phyloP scores from a whole-genome alignment of 2,797 vertebrate species.

The Zenarchopterus dispar region DNA sequence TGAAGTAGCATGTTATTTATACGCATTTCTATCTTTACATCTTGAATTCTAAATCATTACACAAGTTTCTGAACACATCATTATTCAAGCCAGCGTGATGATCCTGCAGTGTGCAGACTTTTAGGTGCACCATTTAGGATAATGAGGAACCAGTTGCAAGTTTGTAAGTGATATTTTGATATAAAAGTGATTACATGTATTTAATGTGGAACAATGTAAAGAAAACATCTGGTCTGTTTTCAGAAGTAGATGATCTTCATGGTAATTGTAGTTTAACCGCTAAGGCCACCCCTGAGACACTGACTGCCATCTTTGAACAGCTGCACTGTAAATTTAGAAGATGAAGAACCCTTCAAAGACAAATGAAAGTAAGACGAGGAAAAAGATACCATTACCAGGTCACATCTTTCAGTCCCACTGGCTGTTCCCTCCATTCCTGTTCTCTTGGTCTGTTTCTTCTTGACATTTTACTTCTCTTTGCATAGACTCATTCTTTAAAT shows the following conservation, averaged over 20 bases:
- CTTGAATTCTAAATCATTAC: not conserved
- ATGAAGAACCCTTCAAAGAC: not conserved
- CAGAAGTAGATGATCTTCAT: not conserved
- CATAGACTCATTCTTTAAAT: no score
- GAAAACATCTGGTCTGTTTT: not conserved
- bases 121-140: not conserved
- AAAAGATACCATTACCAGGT: not conserved
- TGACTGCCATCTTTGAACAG: not conserved
- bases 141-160: not conserved
- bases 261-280: not conserved
- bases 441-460: not conserved
- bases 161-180: not conserved
- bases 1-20: no score
- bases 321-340: slow-evolving; percentile 2
- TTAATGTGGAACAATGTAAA: not conserved
- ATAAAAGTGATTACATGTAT: not conserved
- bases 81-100: not conserved
- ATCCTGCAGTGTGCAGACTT: not conserved
- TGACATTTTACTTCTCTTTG: not conserved
- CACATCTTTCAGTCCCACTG: not conserved
- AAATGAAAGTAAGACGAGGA: not conserved
- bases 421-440: not conserved
- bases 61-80: not conserved
- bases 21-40: not conserved
- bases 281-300: not conserved